Evolutionary conservation across 1,140 invertebrate genomes (phyloP).

Genomic region (Fopius arisanus): DNA sequence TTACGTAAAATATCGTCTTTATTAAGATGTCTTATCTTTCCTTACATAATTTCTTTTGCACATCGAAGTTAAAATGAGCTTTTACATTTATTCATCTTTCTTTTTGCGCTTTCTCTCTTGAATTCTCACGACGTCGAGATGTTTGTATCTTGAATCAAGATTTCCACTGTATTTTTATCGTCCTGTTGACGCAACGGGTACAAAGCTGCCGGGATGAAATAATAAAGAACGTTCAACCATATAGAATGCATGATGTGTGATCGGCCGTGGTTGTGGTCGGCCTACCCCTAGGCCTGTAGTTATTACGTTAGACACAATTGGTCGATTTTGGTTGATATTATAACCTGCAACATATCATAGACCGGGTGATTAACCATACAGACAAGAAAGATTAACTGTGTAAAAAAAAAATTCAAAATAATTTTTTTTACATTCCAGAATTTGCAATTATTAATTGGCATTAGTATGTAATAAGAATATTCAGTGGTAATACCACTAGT

Average conservation of each 20-base stretch:
- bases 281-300: background rate
- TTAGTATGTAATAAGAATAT: too few species aligned
- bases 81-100: background rate
- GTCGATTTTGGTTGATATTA: background rate
- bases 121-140: background rate
- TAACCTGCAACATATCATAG: background rate
- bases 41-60: constrained; percentile 51
- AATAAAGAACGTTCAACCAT: too few species aligned
- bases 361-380: background rate
- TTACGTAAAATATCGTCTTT: constrained; percentile 59
- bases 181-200: background rate
- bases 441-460: too few species aligned
- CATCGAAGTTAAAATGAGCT: background rate
- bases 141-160: background rate
- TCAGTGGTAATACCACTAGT: too few species aligned
- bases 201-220: too few species aligned
- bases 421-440: too few species aligned
- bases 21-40: constrained; percentile 56
- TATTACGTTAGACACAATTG: background rate
- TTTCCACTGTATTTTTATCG: background rate
- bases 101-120: background rate
- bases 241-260: background rate
- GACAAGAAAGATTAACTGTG: too few species aligned
- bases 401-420: too few species aligned
- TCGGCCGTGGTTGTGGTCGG: background rate